Conservation (phyloP, 2,113 vertebrate species). For the Labeo catla region DNA sequence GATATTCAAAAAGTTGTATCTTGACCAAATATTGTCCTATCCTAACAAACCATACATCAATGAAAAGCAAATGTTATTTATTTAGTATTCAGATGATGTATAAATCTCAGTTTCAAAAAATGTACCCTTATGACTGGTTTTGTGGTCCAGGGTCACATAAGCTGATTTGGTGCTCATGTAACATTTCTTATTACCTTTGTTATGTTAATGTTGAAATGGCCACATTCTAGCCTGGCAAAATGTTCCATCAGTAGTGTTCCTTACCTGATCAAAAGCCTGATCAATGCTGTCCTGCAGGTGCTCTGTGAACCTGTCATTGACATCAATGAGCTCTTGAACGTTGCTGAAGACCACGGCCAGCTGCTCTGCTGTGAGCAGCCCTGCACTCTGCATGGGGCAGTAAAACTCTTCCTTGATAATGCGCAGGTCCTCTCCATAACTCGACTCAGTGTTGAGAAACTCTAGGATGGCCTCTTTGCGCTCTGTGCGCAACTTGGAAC, state of each 20-base stretch:
- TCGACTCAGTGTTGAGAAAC: slow-evolving; percentile 89
- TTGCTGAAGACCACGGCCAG: slow-evolving; percentile 85
- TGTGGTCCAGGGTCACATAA: too few species aligned
- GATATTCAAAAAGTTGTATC: too few species aligned
- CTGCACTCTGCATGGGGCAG: slow-evolving; percentile 86
- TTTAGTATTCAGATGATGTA: too few species aligned
- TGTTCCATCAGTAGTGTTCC: not conserved
- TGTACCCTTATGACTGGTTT: too few species aligned
- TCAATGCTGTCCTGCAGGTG: slow-evolving; percentile 89
- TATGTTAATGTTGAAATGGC: not conserved
- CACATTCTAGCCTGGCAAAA: not conserved
- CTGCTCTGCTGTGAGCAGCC: slow-evolving; percentile 84
- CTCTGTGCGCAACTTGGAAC: slow-evolving; percentile 84
- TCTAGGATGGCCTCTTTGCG: slow-evolving; percentile 90
- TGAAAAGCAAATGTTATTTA: too few species aligned
- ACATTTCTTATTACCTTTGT: not conserved
- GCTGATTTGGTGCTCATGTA: not conserved
- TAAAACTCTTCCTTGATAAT: slow-evolving; percentile 92
- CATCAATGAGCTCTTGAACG: slow-evolving; percentile 87
- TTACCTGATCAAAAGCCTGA: slow-evolving; percentile 86
- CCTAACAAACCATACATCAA: too few species aligned
- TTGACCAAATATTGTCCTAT: too few species aligned
- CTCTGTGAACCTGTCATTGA: slow-evolving; percentile 86
- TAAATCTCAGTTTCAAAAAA: too few species aligned
- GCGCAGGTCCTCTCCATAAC: slow-evolving; percentile 86